phyloP scores from a whole-genome alignment of 2,113 vertebrate genomes.

The Macaca nemestrina region DNA sequence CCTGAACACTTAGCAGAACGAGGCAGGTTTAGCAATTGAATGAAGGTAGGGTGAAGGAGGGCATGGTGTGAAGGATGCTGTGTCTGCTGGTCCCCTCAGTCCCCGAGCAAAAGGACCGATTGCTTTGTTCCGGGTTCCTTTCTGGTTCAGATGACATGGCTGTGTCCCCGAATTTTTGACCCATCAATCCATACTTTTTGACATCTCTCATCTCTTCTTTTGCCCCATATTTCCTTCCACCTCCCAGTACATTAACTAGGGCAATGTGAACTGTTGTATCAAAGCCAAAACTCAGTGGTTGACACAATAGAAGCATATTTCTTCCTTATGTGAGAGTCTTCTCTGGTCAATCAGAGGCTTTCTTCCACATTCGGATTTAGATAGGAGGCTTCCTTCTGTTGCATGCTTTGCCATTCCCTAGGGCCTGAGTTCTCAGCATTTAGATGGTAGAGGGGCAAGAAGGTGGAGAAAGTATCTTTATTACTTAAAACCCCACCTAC shows the following conservation, averaged over 20 bases:
- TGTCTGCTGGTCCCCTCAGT: not conserved
- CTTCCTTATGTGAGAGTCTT: not conserved
- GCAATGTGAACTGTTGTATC: not conserved
- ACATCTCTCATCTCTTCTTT: not conserved
- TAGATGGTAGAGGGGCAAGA: not conserved
- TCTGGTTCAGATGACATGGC: not conserved
- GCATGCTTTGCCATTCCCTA: not conserved
- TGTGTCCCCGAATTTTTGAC: not conserved
- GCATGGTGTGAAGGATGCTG: not conserved
- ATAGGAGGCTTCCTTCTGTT: not conserved
- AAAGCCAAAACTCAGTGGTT: not conserved
- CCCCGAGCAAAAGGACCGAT: not conserved
- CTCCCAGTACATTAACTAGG: not conserved
- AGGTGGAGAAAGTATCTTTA: not conserved
- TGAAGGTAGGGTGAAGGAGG: rapidly evolving
- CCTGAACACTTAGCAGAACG: not conserved
- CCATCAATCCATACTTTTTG: not conserved
- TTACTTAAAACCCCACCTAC: not conserved
- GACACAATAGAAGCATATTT: not conserved
- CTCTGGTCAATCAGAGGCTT: not conserved
- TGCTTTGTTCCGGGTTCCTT: not conserved
- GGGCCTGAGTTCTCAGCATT: not conserved
- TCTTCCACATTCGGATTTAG: not conserved
- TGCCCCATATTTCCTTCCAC: not conserved
- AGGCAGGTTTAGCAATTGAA: not conserved